phyloP scores from a whole-genome alignment of 2,113 vertebrate species.

The Pao palembangensis region DNA sequence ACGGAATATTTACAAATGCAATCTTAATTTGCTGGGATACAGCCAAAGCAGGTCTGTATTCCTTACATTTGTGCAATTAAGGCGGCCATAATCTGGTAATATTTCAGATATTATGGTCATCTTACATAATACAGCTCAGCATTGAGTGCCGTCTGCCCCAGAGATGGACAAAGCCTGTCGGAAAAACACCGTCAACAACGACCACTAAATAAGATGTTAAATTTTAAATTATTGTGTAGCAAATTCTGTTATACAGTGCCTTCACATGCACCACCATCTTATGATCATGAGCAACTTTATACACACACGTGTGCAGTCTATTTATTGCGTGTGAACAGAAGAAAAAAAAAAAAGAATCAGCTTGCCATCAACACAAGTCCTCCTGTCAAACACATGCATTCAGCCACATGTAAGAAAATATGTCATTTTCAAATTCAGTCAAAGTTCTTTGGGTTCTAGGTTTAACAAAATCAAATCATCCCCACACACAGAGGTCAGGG shows the following conservation, averaged over 20 bases:
- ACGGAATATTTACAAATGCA: no score
- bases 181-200: no score
- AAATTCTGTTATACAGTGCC: slow-evolving; percentile 7
- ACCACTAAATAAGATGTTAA: no score
- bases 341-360: no score
- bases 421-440: no score
- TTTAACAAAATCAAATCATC: not conserved
- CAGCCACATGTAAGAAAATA: slow-evolving; percentile 8
- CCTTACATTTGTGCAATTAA: slow-evolving; percentile 48
- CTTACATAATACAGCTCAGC: slow-evolving; percentile 56
- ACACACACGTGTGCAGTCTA: slow-evolving; percentile 3
- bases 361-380: no score
- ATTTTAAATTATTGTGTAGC: no score
- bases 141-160: slow-evolving; percentile 37
- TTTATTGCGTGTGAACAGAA: no score
- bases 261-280: slow-evolving; percentile 25
- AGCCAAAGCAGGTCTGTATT: slow-evolving; percentile 4
- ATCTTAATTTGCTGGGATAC: no score
- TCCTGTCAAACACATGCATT: slow-evolving; percentile 22
- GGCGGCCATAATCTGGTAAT: slow-evolving; percentile 53
- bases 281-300: slow-evolving; percentile 17
- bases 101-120: slow-evolving; percentile 37
- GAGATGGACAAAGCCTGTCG: slow-evolving; percentile 6
- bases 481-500: slow-evolving; percentile 26
- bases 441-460: not conserved